Base-by-base conservation (phyloP, 1,140 invertebrate species). In the Asobara japonica region DNA sequence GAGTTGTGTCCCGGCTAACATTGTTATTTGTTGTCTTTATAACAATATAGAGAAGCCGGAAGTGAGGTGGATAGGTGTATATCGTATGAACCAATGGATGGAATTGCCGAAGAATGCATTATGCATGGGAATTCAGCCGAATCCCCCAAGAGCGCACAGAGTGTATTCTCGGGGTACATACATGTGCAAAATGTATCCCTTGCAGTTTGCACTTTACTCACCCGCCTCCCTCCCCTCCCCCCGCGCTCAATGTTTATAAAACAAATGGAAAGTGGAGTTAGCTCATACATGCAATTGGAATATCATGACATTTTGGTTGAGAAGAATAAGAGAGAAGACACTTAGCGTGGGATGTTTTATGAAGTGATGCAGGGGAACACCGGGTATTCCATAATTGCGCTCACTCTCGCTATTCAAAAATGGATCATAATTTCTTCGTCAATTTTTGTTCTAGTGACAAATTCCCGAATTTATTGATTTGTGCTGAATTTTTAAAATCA, bases 11-110 rank as follows among this genome's bases (percentile, higher is more conserved):
- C 20, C 31, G 69, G n/a, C 30, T 71, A 71, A 30, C 69, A 45
- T 16, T 22, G 31, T 71, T 71, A 71, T 71, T 71, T 71, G 60
- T 48, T 71, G 45, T 65, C 25, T 29, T 48, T 71, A 41, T 29
- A 64, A 64, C 16, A 38, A 56, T 30, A 36, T 20, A 20, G 41
- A 5, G 1, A 13, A 45, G 4, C 5, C 41, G n/a, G 41, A 45
- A 45, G 8, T 16, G 36, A n/a, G 6, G n/a, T 13, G 60, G 67
- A 62, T 20, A 45, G 10, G 22, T n/a, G 1, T n/a, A 36, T 11
- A 33, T 8, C 11, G 36, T 41, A 56, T 41, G 41, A 45, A 33
- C 31, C 51, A 69, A 31, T 13, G 20, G 18, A 27, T 29, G 16
- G 38, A 62, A 33, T 25, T 20, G 38, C 20, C 38, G 41, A 51